Conservation (phyloP, 2,888 invertebrate species). For the Thecocarcelia acutangulata region DNA sequence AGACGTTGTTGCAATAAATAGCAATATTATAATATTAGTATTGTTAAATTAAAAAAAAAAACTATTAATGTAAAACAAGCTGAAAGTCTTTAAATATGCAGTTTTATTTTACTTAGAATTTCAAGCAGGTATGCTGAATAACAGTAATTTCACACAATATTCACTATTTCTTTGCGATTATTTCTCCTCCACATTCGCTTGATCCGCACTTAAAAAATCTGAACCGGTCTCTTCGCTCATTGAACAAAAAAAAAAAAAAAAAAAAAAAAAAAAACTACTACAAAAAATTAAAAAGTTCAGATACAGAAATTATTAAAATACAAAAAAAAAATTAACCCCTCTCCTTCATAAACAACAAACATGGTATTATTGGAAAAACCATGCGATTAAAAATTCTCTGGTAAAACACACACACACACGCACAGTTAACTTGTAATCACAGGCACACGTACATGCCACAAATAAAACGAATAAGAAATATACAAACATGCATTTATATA, state of each 20-base stretch:
- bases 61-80: no score
- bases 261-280: constrained; percentile 5
- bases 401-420: constrained; percentile 18
- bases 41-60: no score
- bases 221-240: constrained; percentile 67
- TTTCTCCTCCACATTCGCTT: constrained; percentile 5
- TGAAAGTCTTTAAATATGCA: no score
- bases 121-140: no score
- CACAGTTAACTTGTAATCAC: constrained; percentile 10
- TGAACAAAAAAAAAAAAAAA: constrained; percentile 1
- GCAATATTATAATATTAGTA: no score
- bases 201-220: constrained; percentile 6
- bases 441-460: constrained; percentile 34
- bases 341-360: constrained; percentile 19
- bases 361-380: constrained; percentile 56
- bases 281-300: constrained; percentile 41
- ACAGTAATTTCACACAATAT: neutral
- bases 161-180: constrained; percentile 1
- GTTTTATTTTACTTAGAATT: no score
- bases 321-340: constrained; percentile 24
- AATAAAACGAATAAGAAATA: neutral
- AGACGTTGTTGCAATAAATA: no score
- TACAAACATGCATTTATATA: constrained; percentile 1
- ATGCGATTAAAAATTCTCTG: constrained; percentile 46
- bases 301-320: constrained; percentile 56